phyloP scores from a whole-genome alignment of 2,888 invertebrate species.

The Silvanus unidentatus region DNA sequence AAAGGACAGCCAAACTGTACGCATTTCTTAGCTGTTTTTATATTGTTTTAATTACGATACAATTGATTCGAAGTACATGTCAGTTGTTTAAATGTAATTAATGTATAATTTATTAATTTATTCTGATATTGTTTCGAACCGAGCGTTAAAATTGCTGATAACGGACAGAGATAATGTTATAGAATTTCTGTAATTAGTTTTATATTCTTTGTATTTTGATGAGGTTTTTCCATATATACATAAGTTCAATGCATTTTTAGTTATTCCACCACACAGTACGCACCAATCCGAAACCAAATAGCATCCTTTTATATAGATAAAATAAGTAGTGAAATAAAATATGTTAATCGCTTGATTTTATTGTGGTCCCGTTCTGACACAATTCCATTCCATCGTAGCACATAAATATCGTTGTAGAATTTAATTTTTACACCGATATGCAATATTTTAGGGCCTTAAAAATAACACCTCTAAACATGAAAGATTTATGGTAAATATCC shows the following conservation, averaged over 20 bases:
- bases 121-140: conserved; percentile 47
- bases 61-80: conserved; percentile 46
- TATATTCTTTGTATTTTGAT: conserved; percentile 25
- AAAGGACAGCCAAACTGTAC: conserved; percentile 14
- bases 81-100: conserved; percentile 47
- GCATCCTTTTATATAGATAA: no score
- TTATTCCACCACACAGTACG: conserved; percentile 19
- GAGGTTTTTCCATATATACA: conserved; percentile 31
- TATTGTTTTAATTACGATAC: conserved; percentile 39
- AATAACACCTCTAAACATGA: conserved; percentile 25
- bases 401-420: conserved; percentile 14
- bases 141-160: conserved; percentile 47
- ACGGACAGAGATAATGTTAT: conserved; percentile 43
- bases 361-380: no score
- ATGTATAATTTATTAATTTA: conserved; percentile 50
- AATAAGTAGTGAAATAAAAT: no score
- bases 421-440: conserved; percentile 29
- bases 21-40: conserved; percentile 5
- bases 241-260: conserved; percentile 30
- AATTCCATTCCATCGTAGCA: not conserved
- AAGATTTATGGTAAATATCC: conserved; percentile 29
- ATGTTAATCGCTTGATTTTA: no score
- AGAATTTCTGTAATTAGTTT: conserved; percentile 35
- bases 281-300: conserved; percentile 25
- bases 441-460: conserved; percentile 26